Evolutionary conservation across 2,797 vertebrate species (phyloP).

Genomic region (Takifugu rubripes): DNA sequence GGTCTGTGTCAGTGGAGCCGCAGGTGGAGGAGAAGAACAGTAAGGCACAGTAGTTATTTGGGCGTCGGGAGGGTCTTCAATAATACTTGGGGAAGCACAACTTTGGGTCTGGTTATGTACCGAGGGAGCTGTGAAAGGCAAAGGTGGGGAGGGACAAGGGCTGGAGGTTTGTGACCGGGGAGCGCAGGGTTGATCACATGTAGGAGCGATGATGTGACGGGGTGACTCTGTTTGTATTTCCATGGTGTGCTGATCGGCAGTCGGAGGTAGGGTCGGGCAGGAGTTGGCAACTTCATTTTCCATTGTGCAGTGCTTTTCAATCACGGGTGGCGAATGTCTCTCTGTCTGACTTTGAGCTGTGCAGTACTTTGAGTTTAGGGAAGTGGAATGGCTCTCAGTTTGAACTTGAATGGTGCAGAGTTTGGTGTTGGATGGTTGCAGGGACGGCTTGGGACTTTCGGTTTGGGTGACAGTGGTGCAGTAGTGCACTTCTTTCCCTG

Average conservation of each 20-base stretch:
- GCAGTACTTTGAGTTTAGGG: conserved; percentile 46
- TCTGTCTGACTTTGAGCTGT: conserved; percentile 62
- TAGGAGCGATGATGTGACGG: conserved; percentile 12
- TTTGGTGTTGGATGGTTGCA: conserved; percentile 40
- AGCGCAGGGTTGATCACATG: conserved; percentile 38
- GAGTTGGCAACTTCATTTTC: conserved; percentile 35
- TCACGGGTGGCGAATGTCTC: conserved; percentile 34
- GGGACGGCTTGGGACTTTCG: conserved; percentile 48
- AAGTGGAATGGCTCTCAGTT: conserved; percentile 46
- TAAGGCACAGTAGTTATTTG: conserved; percentile 69
- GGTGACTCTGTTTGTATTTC: conserved; percentile 47
- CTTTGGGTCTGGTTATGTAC: conserved; percentile 36
- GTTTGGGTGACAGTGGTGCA: conserved; percentile 69
- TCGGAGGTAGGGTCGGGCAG: conserved; percentile 44
- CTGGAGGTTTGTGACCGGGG: conserved; percentile 47
- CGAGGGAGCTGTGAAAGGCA: conserved; percentile 22
- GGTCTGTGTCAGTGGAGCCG: conserved; percentile 41
- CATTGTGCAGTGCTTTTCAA: conserved; percentile 45
- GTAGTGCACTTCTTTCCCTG: conserved; percentile 70
- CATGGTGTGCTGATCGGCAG: conserved; percentile 35
- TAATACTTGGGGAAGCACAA: conserved; percentile 26
- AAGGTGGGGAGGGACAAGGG: conserved; percentile 40
- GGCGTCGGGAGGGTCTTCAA: conserved; percentile 37
- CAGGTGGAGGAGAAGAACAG: conserved; percentile 48
- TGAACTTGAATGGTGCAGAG: conserved; percentile 64